These are phyloP conservation scores for Eudyptes chrysolophus DNA, from an alignment of 2,113 vertebrate species.

Conservation along the genomic window DNA sequence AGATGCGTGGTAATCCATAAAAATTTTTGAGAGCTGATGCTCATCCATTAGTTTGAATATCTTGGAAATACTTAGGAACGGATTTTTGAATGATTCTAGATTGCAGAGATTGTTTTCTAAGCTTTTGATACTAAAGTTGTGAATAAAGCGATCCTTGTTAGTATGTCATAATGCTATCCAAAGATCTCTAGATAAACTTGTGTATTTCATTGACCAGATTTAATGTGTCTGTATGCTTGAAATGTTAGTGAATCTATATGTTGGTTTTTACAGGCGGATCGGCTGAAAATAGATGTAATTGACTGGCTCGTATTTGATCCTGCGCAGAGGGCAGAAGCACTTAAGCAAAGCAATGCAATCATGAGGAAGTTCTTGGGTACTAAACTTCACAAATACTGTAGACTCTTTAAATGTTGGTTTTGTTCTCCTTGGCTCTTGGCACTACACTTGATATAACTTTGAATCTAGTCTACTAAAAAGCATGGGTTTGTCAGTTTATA, in stretches of 20 bases:
- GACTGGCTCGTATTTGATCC: constrained; percentile 97
- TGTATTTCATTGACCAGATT: not conserved
- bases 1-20: not conserved
- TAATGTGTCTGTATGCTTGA: not conserved
- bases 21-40: not conserved
- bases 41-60: not conserved
- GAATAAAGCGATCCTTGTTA: not conserved
- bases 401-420: not conserved
- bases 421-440: not conserved
- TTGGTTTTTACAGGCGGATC: constrained; percentile 82
- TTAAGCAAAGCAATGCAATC: constrained; percentile 98
- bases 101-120: not conserved
- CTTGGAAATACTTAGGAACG: not conserved
- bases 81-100: not conserved
- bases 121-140: not conserved
- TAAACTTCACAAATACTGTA: not conserved
- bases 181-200: not conserved
- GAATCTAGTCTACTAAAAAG: not conserved
- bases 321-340: constrained; percentile 90
- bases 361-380: constrained; percentile 97
- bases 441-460: not conserved
- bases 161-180: not conserved
- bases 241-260: not conserved
- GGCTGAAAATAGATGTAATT: constrained; percentile 91
- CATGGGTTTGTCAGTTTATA: not conserved